These are phyloP conservation scores for Myotis myotis DNA, from an alignment of 2,797 vertebrate species.

Conservation along the genomic window DNA sequence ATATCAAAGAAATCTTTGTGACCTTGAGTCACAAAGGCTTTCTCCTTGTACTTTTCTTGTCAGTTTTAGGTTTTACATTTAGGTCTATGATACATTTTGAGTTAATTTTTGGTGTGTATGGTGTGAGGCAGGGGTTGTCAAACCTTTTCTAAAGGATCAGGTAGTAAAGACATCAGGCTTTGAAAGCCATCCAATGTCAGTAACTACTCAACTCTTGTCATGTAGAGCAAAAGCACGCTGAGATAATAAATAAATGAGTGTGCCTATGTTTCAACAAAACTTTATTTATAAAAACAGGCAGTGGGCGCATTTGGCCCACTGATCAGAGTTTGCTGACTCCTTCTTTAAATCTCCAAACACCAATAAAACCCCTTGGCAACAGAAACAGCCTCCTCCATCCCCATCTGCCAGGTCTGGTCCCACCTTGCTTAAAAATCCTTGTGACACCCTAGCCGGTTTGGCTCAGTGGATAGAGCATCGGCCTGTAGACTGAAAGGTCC, in stretches of 20 bases:
- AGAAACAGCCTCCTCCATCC: background rate
- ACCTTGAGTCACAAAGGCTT: background rate
- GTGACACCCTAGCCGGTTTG: too few relatives aligned
- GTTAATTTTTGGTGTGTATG: background rate
- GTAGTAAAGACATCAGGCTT: background rate
- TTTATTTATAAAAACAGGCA: conserved; percentile 44
- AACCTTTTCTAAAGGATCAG: background rate
- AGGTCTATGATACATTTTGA: background rate
- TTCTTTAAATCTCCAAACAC: background rate
- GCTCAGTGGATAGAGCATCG: too few relatives aligned
- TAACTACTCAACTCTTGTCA: background rate
- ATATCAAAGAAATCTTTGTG: conserved; percentile 11
- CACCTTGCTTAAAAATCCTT: background rate
- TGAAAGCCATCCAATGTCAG: background rate
- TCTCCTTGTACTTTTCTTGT: background rate
- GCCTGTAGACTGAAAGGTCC: too few relatives aligned
- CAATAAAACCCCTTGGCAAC: background rate
- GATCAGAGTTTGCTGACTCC: background rate
- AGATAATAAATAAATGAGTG: background rate
- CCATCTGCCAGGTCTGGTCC: background rate
- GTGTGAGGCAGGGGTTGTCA: background rate
- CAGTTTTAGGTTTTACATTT: conserved; percentile 19
- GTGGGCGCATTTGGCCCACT: background rate
- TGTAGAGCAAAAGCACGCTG: background rate
- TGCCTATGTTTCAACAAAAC: conserved; percentile 13